Conservation (phyloP, 1,140 invertebrate genomes). For the Battus philenor region DNA sequence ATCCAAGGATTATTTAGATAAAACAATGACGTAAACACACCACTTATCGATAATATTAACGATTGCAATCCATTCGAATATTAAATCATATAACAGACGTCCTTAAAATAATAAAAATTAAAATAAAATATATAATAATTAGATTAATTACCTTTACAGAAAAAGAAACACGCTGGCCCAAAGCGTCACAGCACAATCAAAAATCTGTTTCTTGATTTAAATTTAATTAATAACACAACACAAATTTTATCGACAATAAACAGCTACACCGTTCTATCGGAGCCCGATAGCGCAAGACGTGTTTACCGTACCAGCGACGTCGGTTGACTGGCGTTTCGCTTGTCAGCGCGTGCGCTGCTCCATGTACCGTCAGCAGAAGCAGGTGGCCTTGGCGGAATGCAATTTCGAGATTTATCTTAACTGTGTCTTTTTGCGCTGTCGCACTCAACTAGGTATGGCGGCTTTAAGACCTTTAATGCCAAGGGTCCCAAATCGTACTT, state of each 20-base stretch:
- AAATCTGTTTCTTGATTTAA: constrained; percentile 9
- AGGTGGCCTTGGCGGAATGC: constrained; percentile 46
- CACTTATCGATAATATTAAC: constrained; percentile 11
- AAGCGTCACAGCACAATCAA: constrained; percentile 26
- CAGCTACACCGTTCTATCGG: constrained; percentile 20
- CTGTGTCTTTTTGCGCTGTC: constrained; percentile 27
- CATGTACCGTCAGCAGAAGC: constrained; percentile 20
- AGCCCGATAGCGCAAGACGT: constrained; percentile 23
- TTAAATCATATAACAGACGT: too few relatives aligned
- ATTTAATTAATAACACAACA: constrained; percentile 25
- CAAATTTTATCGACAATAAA: constrained; percentile 28
- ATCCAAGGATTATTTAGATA: constrained; percentile 14
- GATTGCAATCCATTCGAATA: constrained; percentile 3
- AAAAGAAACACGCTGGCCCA: constrained; percentile 25
- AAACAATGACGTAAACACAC: constrained; percentile 14
- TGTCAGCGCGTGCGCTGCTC: constrained; percentile 24
- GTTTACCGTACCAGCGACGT: constrained; percentile 15
- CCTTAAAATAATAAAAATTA: too few relatives aligned
- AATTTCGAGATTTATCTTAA: constrained; percentile 55
- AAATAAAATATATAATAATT: too few relatives aligned
- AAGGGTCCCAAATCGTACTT: constrained; percentile 1
- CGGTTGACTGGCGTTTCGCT: constrained; percentile 17
- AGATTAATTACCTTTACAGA: constrained; percentile 14
- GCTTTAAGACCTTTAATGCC: constrained; percentile 14
- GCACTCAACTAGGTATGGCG: constrained; percentile 9